phyloP scores from a whole-genome alignment of 2,113 vertebrate species.

The Sylvia atricapilla region DNA sequence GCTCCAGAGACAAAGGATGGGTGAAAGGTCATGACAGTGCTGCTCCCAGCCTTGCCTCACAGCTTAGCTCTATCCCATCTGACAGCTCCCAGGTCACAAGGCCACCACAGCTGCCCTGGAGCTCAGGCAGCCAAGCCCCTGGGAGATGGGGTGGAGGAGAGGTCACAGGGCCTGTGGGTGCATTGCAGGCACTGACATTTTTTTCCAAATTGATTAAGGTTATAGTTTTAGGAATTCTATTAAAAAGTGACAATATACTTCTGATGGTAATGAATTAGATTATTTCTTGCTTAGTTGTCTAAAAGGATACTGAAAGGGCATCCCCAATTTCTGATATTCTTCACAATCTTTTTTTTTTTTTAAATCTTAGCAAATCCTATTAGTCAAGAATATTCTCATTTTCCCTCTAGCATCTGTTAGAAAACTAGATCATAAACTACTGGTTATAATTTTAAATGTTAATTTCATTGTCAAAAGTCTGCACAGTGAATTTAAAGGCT shows the following conservation, averaged over 20 bases:
- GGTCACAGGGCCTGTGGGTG: neutral
- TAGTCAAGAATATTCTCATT: neutral
- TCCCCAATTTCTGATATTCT: neutral
- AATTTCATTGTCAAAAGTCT: neutral
- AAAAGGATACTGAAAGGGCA: neutral
- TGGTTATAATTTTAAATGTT: neutral
- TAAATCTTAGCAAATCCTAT: neutral
- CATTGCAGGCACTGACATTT: fast-evolving
- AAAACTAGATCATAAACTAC: neutral
- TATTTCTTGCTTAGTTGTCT: neutral
- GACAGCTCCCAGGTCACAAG: neutral
- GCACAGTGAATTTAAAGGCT: neutral
- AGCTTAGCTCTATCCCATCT: neutral
- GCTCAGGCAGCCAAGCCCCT: neutral
- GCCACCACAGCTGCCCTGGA: neutral
- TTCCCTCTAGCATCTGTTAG: neutral
- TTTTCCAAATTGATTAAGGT: neutral
- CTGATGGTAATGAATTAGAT: neutral
- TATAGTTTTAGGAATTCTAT: neutral
- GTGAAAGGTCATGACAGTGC: neutral
- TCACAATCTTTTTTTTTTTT: neutral
- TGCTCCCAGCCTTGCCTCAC: neutral
- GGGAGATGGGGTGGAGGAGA: neutral
- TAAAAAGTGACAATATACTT: neutral
- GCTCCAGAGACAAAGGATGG: neutral